Evolutionary conservation across 2,113 vertebrate genomes (phyloP).

Genomic region (Leucoraja erinaceus): DNA sequence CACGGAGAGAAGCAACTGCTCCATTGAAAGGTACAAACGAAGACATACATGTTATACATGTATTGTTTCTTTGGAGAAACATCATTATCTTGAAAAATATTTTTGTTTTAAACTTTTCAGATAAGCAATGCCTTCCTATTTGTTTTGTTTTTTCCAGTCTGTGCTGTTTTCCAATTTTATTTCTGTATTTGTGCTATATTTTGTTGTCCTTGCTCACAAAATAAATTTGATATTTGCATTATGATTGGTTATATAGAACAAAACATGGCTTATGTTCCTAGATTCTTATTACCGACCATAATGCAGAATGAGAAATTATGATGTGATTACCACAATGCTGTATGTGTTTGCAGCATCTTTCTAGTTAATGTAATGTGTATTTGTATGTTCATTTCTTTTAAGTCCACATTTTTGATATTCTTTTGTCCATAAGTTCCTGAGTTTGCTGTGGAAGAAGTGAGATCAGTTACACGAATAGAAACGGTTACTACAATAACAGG

Average conservation of each 20-base stretch:
- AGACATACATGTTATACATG: slow-evolving; percentile 45
- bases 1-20: slow-evolving; percentile 40
- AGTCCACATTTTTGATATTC: too few relatives aligned
- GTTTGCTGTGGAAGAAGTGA: slow-evolving; percentile 60
- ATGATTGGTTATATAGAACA: too few relatives aligned
- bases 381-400: too few relatives aligned
- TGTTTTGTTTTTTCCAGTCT: neutral
- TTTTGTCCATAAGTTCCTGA: slow-evolving; percentile 49
- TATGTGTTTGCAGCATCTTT: too few relatives aligned
- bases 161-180: neutral
- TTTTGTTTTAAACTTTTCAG: slow-evolving; percentile 38
- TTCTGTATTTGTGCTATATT: neutral
- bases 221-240: too few relatives aligned
- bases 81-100: slow-evolving; percentile 25
- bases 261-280: too few relatives aligned
- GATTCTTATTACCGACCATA: too few relatives aligned
- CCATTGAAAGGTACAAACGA: slow-evolving; percentile 61
- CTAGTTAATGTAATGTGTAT: too few relatives aligned
- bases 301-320: too few relatives aligned
- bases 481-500: slow-evolving; percentile 36
- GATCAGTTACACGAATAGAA: slow-evolving; percentile 42
- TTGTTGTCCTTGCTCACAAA: neutral
- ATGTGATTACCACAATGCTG: too few relatives aligned
- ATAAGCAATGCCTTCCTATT: too few relatives aligned
- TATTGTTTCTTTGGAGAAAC: too few relatives aligned